Evolutionary conservation across 2,113 vertebrate species (phyloP).

Genomic region (Hemiscyllium ocellatum): DNA sequence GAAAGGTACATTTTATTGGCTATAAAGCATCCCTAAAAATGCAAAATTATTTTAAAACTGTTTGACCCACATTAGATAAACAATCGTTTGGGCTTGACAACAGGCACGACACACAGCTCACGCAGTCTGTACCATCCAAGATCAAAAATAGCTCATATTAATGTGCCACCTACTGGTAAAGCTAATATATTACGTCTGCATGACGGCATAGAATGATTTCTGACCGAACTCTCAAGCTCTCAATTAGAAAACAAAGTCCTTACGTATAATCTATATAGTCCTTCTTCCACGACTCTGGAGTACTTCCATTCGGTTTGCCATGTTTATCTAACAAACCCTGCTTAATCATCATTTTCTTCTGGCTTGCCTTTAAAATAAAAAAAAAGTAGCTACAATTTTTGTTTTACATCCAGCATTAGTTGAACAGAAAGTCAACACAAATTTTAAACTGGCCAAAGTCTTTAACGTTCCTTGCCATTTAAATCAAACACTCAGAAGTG

Average conservation of each 20-base stretch:
- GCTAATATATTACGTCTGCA: background rate
- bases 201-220: too few species aligned
- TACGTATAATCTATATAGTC: constrained; percentile 84
- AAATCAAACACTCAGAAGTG: background rate
- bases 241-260: background rate
- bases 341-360: constrained; percentile 92
- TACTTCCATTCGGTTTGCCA: constrained; percentile 81
- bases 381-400: background rate
- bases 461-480: background rate
- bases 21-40: background rate
- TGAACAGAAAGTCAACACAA: background rate
- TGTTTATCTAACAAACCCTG: constrained; percentile 86
- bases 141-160: background rate
- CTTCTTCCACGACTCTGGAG: constrained; percentile 67
- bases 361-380: constrained; percentile 66
- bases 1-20: background rate
- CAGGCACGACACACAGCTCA: background rate
- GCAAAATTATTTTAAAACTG: background rate
- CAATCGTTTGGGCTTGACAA: background rate
- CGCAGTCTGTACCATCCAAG: background rate
- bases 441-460: background rate
- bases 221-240: background rate
- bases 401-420: background rate
- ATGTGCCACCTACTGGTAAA: background rate
- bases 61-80: background rate